Base-by-base conservation (phyloP, 2,113 vertebrate genomes). In the Chaetorhynchus papuensis region DNA sequence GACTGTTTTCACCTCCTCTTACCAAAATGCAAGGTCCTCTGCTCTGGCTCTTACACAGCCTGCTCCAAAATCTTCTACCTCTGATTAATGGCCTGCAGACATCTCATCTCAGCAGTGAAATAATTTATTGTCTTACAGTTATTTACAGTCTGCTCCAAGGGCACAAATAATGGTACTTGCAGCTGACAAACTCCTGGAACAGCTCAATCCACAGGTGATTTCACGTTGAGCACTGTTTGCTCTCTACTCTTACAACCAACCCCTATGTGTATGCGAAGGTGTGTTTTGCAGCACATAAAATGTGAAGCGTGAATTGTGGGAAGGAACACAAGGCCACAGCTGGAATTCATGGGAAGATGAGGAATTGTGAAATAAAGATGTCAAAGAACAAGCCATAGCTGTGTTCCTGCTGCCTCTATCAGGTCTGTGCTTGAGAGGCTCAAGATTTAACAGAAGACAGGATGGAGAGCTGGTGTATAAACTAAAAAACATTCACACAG, bases 401-500 rank as follows among this genome's bases (percentile, higher is more conserved):
- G 15, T 24, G 16, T 27, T 90, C 57, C 31, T 45, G 37, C 63
- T 87, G n/a, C 31, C 27, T 80, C 11, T 21, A 2, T n/a, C 13
- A 50, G 37, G 31, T 66, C 21, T 61, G 37, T 47, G 15, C 53
- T 65, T 61, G 35, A 47, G 35, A 74, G 21, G 35, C 11, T 87
- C 17, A 60, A 19, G 41, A 56, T 37, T 37, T 31, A 70, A 22
- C 42, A 27, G 27, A 44, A 83, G 10, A 44, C 7, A 21, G 15
- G 33, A 65, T 56, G 30, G 15, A 54, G 19, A 68, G 31, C 6
- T 11, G 7, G 13, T 44, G 15, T 15, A 0, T 8, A 21, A 30
- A 3, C 33, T 39, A 19, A 31, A 75, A 74, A 83, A 19, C 9
- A 7, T 22, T 11, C 6, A 13, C 2, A 37, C 0, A 1, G 11